Percentiles rank a stretch among this genome's conserved stretches.
Evolutionary conservation across 2,113 vertebrate species (phyloP).

Genomic region (Mola mola): DNA sequence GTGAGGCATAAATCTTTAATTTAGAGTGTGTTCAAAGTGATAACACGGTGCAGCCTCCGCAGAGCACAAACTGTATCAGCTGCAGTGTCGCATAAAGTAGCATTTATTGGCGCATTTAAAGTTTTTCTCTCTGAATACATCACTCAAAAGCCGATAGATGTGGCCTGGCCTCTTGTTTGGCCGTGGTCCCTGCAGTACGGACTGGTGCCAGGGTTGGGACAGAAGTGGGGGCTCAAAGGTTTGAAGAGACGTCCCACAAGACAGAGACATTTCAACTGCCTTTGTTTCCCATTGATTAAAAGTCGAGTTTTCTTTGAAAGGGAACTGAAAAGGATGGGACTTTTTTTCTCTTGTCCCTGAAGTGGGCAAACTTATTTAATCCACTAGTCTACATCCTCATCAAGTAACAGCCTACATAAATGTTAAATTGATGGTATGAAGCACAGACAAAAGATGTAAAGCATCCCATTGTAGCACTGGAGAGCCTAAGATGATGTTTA

Average conservation of each 20-base stretch:
- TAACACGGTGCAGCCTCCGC: conserved; percentile 20
- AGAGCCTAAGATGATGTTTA: no score
- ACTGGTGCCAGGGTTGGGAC: conserved; percentile 32
- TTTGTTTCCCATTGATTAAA: conserved; percentile 31
- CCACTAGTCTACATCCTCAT: no score
- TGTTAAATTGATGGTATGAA: no score
- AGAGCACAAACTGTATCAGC: conserved; percentile 19
- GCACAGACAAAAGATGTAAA: not conserved
- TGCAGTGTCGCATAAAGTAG: conserved; percentile 26
- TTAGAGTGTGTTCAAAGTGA: conserved; percentile 50
- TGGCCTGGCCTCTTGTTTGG: conserved; percentile 38
- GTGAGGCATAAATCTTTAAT: conserved; percentile 59
- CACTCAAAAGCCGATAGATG: conserved; percentile 30
- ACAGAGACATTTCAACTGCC: conserved; percentile 6
- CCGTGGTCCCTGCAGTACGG: conserved; percentile 38
- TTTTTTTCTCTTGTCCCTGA: no score
- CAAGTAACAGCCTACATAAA: no score
- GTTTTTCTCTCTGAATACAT: conserved; percentile 37
- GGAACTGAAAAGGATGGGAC: no score
- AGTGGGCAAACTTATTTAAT: no score
- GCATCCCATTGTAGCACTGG: no score
- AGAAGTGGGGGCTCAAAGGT: conserved; percentile 10
- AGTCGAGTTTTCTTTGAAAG: conserved; percentile 34
- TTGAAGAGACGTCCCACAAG: conserved; percentile 26
- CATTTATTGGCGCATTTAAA: conserved; percentile 25